Evolutionary conservation across 2,113 vertebrate genomes (phyloP), one percentile per base, ranked within the genome.

Genomic region (Bubo scandiacus): DNA sequence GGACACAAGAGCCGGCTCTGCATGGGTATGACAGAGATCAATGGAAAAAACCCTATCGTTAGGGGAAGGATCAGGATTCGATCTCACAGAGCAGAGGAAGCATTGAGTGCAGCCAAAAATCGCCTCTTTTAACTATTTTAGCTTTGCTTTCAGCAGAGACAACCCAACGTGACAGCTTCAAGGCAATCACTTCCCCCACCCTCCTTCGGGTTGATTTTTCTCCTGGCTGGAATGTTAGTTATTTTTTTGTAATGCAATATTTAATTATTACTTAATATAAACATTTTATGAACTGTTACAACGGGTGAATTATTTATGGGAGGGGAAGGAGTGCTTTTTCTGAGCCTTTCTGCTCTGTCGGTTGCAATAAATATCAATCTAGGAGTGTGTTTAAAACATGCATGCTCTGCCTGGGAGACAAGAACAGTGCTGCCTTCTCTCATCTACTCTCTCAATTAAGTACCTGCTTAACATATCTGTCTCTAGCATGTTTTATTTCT

Each of bases 261-360:
- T 95, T 78, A 97, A 94, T 92, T 95, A 73, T 86, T 87, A 51
- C 81, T 90, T 72, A 90, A 90, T 62, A 95, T 94, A 79, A 97
- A 95, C 86, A 95, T 95, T 96, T 96, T 54, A 94, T 95, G 62
- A 95, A 58, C 74, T 88, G 81, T 91, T 86, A 58, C 5, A 6
- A 54, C 5, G 38, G 12, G 38, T 96, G 70, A 95, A 96, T 96
- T 94, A 95, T 96, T 97, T 80, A 95, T 94, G 78, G 54, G 43
- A 91, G 67, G 62, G 77, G 84, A 79, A 91, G 77, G 36, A 84
- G 15, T 30, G 77, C 78, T 87, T 85, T 57, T 95, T 38, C 83
- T 36, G 38, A 92, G 73, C 49, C 58, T 77, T 94, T 90, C 89
- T 92, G 84, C 81, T 75, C 81, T 45, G 70, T 80, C 62, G 6